phyloP scores from a whole-genome alignment of 2,113 vertebrate species.

The Lucifuga dentata region DNA sequence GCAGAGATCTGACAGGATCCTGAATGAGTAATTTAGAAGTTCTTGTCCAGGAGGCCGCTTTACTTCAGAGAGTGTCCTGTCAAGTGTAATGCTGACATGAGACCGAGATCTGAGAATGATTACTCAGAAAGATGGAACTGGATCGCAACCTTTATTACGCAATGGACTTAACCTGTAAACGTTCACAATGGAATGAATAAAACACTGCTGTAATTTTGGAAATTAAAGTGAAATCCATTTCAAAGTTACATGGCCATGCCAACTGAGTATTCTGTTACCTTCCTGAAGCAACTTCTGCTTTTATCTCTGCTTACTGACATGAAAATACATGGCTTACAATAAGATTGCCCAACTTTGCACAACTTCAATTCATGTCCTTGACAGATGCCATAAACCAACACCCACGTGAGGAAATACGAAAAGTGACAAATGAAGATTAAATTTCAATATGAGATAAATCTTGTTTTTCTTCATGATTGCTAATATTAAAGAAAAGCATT shows the following conservation, averaged over 20 bases:
- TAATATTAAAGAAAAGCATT: no score
- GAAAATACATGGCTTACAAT: slow-evolving; percentile 12
- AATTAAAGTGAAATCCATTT: slow-evolving; percentile 15
- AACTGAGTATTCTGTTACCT: slow-evolving; percentile 9
- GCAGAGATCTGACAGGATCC: slow-evolving; percentile 22
- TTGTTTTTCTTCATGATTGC: no score
- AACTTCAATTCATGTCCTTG: slow-evolving; percentile 4
- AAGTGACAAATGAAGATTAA: background rate
- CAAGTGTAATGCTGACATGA: slow-evolving; percentile 15
- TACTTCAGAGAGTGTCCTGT: slow-evolving; percentile 23
- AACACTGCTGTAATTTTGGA: slow-evolving; percentile 17
- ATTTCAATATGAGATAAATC: slow-evolving; percentile 12
- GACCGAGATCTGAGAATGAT: slow-evolving; percentile 24
- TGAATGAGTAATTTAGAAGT: slow-evolving; percentile 25
- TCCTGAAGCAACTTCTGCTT: background rate
- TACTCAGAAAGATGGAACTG: slow-evolving; percentile 20
- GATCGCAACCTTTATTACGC: slow-evolving; percentile 28
- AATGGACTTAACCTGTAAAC: slow-evolving; percentile 12
- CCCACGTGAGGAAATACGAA: background rate
- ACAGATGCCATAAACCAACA: slow-evolving; percentile 5
- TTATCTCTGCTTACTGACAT: background rate
- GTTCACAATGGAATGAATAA: slow-evolving; percentile 20
- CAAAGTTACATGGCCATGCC: background rate
- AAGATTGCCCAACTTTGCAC: slow-evolving; percentile 1
- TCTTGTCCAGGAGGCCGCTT: slow-evolving; percentile 30